Evolutionary conservation across 2,113 vertebrate genomes (phyloP).

Genomic region (Siphamia tubifer): DNA sequence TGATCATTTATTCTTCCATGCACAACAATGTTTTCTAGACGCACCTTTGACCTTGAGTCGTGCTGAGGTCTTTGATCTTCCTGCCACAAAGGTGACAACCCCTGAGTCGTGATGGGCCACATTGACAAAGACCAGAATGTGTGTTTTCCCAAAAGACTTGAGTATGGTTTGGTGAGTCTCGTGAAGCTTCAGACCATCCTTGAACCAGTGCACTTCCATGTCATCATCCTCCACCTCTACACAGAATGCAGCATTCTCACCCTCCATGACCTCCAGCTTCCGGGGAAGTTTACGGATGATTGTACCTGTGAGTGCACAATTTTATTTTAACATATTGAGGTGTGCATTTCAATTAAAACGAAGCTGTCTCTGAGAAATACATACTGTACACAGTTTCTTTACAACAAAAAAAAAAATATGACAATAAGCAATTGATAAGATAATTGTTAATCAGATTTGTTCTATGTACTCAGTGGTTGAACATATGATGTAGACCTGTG

Average conservation of each 20-base stretch:
- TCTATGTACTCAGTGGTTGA: no score
- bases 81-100: conserved; percentile 85
- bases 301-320: conserved; percentile 50
- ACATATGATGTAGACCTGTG: no score
- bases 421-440: no score
- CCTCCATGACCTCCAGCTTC: conserved; percentile 91
- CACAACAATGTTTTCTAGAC: not conserved
- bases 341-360: no score
- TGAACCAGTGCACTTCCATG: conserved; percentile 87
- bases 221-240: conserved; percentile 86
- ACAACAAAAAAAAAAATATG: no score
- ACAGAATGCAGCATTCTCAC: conserved; percentile 91
- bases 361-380: no score
- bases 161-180: conserved; percentile 83
- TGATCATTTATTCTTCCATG: no score
- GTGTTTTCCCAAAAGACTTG: conserved; percentile 90
- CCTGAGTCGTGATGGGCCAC: conserved; percentile 88
- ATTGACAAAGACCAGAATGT: conserved; percentile 91
- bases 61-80: conserved; percentile 86
- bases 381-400: no score
- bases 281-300: conserved; percentile 85
- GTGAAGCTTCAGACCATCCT: conserved; percentile 82
- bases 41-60: conserved; percentile 94
- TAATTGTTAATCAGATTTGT: no score
- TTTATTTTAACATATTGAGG: no score